These are phyloP conservation scores for Ferrisia virgata DNA, from an alignment of 2,888 invertebrate genomes.

Conservation along the genomic window DNA sequence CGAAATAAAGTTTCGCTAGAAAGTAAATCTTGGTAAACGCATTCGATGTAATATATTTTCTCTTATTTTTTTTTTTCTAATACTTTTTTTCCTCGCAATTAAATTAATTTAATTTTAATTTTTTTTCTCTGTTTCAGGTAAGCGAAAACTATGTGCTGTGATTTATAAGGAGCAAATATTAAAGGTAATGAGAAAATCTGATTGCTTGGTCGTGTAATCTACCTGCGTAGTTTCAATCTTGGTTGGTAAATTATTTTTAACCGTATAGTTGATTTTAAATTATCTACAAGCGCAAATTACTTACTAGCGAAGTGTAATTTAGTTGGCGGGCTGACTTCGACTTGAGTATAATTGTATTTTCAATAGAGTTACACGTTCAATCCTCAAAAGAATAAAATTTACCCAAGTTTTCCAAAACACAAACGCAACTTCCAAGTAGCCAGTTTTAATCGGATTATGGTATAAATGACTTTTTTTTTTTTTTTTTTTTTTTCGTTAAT, in stretches of 20 bases:
- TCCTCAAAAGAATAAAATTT: conserved; percentile 9
- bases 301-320: background rate
- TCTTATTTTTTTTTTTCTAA: background rate
- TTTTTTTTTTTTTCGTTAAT: background rate
- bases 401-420: conserved; percentile 7
- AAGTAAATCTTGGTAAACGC: conserved; percentile 21
- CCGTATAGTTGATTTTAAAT: background rate
- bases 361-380: conserved; percentile 9
- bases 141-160: background rate
- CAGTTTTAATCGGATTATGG: conserved; percentile 8
- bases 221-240: background rate
- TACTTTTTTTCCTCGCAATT: background rate
- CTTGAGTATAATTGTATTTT: background rate
- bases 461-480: background rate
- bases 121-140: conserved; percentile 5
- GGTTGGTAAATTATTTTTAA: background rate
- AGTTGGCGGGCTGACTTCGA: background rate
- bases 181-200: conserved; percentile 21
- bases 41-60: conserved; percentile 9
- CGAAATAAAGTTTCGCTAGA: background rate
- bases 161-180: conserved; percentile 18
- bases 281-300: background rate
- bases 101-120: conserved; percentile 31
- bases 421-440: background rate
- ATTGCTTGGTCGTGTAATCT: background rate